These are phyloP conservation scores for Macropus fuliginosus DNA, from an alignment of 2,797 vertebrate species.

Conservation along the genomic window DNA sequence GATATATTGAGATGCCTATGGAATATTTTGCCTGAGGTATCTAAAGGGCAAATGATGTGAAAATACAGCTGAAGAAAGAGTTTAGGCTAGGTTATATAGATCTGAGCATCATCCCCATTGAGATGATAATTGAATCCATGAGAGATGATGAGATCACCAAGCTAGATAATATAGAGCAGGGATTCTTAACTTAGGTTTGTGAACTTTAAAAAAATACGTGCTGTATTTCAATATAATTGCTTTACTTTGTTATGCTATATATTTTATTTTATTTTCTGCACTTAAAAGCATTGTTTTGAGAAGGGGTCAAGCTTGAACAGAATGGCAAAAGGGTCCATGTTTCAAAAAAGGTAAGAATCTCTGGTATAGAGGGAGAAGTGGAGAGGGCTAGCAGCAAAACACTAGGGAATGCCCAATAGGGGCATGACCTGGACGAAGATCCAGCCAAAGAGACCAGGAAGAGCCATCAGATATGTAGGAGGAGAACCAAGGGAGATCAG, in stretches of 20 bases:
- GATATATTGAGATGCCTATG: not conserved
- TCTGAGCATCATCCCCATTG: not conserved
- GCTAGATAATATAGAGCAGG: not conserved
- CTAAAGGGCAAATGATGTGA: not conserved
- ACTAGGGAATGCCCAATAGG: not conserved
- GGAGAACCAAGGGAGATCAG: not conserved
- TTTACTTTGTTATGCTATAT: not conserved
- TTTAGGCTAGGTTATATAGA: not conserved
- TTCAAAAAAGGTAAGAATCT: not conserved
- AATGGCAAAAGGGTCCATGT: not conserved
- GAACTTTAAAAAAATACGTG: not conserved
- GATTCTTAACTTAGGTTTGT: not conserved
- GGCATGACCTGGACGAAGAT: not conserved
- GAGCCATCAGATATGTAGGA: not conserved
- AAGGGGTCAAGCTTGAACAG: not conserved
- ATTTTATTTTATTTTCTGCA: not conserved
- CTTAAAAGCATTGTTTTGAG: not conserved
- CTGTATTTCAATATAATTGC: not conserved
- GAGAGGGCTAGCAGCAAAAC: not conserved
- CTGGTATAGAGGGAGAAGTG: not conserved
- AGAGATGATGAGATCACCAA: not conserved
- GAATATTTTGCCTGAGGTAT: not conserved
- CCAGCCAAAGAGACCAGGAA: not conserved
- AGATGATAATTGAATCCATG: not conserved
- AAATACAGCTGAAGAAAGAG: not conserved